Evolutionary conservation across 2,888 invertebrate species (phyloP), one percentile per base, ranked within the genome.

Genomic region (Beris morrisii): DNA sequence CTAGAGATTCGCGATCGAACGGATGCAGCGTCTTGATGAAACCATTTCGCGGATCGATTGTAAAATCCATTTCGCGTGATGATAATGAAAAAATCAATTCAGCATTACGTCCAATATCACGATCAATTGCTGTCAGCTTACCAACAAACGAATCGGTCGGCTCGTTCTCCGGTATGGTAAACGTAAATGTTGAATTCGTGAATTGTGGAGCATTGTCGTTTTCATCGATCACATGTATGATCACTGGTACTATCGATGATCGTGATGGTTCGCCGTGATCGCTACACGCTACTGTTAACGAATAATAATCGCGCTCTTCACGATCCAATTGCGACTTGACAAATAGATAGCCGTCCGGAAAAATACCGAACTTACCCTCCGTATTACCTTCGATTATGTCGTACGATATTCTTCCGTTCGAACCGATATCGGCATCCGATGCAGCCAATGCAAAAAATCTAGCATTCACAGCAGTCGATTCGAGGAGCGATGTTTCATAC

Each of bases 201-300:
- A 99, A 98, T 77, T 90, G 87, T 0, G 98, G 98, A 38, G 90
- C 88, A 79, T 97, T 95, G 81, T 98, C 97, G 80, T 99, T 98
- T 82, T 97, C 95, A 81, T 97, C 98, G 69, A 95, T 88, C 28
- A 97, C 88, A 76, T 95, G 94, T 69, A 97, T 90, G 15, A 95
- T 92, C 2, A 97, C 91, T 6, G 95, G 93, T 3, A 95, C 95
- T 57, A 90, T 86, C 0, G 96, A 94, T 61, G 88, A 92, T 75
- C 90, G 86, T 50, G 87, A 84, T 45, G 89, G 95, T 70, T 79
- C 82, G 0, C 93, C 96, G 63, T 89, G 86, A 80, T 97, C 97
- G 63, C 84, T 86, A 2, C 93, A 96, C 32, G 89, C 86, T 43
- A 97, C 88, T 3, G 91, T 91, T 65, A 97, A 81, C 0, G 93